Base-by-base conservation (phyloP, 2,113 vertebrate species). In the Eleginops maclovinus region DNA sequence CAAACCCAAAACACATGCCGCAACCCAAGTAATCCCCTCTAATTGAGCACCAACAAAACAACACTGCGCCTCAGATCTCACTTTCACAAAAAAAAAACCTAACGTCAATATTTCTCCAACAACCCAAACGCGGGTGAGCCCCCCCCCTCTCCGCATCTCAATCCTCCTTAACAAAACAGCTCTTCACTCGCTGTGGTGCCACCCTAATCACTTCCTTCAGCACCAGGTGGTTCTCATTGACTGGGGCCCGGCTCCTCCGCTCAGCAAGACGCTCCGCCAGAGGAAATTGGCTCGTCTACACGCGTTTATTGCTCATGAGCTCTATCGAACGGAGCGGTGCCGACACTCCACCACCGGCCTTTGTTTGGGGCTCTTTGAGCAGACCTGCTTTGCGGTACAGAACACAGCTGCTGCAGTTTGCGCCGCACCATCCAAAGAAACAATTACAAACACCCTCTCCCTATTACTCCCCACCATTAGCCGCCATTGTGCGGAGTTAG, bases 211-310 rank as follows among this genome's bases (percentile, higher is more conserved):
- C 87, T 91, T 92, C 89, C 86, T 88, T 87, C 82, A 88, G 89
- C 90, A 64, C 89, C 92, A 94, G 87, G 87, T 93, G 92, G 92
- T 93, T 93, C 88, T 89, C 90, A 89, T 92, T 89, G 90, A 91
- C 89, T 70, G 83, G 62, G 91, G 77, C 86, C 89, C 78, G 10
- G 84, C 85, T 86, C 80, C 90, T 91, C 81, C 41, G 14, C 81
- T 83, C 86, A 3, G 79, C 79, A 58, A 86, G 87, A 82, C 68
- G 78, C 90, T 87, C 51, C 63, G 88, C 89, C 83, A 79, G 89
- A 91, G 91, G 91, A 92, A 93, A 93, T 92, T 91, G 90, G 89
- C 86, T 84, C 65, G 81, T 87, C 87, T 62, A 78, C 75, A 16
- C 44, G 43, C 75, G 62, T 92, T 91, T 90, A 92, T 88, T 90